Conservation (phyloP, 2,113 vertebrate species). For the Fulica atra region DNA sequence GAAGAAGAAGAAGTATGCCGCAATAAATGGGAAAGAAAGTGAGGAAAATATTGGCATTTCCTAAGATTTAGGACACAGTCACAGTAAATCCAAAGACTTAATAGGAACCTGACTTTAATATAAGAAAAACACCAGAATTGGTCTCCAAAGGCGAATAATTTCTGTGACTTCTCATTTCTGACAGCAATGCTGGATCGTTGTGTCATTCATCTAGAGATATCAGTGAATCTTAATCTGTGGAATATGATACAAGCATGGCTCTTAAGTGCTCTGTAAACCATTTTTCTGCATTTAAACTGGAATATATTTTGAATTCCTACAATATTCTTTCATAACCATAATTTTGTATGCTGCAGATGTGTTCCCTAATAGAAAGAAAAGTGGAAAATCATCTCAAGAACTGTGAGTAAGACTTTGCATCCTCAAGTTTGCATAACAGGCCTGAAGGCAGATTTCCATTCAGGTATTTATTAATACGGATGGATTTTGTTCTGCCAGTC, state of each 20-base stretch:
- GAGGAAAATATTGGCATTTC: conserved; percentile 47
- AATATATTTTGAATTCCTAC: neutral
- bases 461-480: neutral
- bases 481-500: neutral
- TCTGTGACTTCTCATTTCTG: neutral
- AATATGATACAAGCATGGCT: neutral
- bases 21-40: conserved; percentile 4
- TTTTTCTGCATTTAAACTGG: neutral
- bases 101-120: conserved; percentile 29
- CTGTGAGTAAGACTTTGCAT: neutral
- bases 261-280: neutral
- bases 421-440: neutral
- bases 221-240: neutral
- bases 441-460: neutral
- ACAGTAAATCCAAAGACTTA: conserved; percentile 56
- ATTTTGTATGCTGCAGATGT: neutral
- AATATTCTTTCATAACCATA: neutral
- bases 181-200: neutral
- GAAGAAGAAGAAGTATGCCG: neutral
- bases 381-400: neutral
- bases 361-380: conserved; percentile 1
- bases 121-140: conserved; percentile 36
- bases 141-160: conserved; percentile 34
- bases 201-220: neutral
- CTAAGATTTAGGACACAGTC: conserved; percentile 19